Percentiles rank a stretch among this genome's conserved stretches.
Conservation (phyloP, 2,888 invertebrate species). For the Brassicogethes aeneus region DNA sequence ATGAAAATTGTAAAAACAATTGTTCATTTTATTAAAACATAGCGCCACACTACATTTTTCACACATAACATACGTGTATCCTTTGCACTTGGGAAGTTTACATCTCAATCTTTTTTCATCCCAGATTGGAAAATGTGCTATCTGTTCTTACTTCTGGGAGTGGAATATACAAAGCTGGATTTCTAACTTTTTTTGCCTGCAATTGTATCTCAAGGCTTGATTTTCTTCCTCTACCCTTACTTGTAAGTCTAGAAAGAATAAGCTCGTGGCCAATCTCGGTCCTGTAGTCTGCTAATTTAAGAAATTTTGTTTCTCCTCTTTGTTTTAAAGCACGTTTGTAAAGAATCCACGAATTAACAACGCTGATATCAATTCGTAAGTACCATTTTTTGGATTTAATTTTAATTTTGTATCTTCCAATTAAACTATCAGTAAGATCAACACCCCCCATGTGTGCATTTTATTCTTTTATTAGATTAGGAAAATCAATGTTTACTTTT, state of each 20-base stretch:
- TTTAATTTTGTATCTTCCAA: constrained; percentile 12
- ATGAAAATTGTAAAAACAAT: constrained; percentile 9
- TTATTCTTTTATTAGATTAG: constrained; percentile 6
- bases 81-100: constrained; percentile 10
- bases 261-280: not conserved
- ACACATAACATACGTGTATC: constrained; percentile 7
- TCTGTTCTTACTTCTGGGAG: constrained; percentile 4
- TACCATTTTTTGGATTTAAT: constrained; percentile 15
- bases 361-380: constrained; percentile 14
- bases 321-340: constrained; percentile 6
- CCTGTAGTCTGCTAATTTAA: not conserved
- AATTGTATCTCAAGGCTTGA: not conserved
- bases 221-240: not conserved
- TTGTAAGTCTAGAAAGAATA: not conserved
- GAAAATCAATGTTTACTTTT: constrained; percentile 7
- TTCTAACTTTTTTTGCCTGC: not conserved
- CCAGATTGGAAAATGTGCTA: constrained; percentile 5
- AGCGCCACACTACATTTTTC: constrained; percentile 6
- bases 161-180: not conserved
- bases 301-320: not conserved
- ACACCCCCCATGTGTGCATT: constrained; percentile 15
- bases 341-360: constrained; percentile 16
- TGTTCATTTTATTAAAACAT: constrained; percentile 11
- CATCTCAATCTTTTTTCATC: constrained; percentile 2
- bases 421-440: constrained; percentile 11